Evolutionary conservation across 2,797 vertebrate genomes (phyloP).

Genomic region (Anabas testudineus): DNA sequence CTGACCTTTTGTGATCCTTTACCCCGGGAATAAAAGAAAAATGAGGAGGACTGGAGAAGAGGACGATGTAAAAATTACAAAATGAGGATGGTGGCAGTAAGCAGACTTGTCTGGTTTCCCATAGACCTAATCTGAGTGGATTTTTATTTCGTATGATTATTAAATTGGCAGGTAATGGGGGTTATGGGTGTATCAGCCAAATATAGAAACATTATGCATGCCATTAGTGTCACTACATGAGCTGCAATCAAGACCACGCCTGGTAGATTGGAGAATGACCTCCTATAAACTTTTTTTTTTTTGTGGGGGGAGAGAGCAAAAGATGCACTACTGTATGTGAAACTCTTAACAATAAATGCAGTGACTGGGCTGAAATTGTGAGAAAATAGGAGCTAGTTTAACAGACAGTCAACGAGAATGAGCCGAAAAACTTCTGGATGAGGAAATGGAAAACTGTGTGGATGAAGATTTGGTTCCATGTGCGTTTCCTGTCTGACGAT

Average conservation of each 20-base stretch:
- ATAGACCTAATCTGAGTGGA: conserved; percentile 52
- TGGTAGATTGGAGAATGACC: conserved; percentile 39
- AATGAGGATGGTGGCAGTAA: conserved; percentile 31
- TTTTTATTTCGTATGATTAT: conserved; percentile 54
- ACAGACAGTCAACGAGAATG: conserved; percentile 37
- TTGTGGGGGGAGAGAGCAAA: not conserved
- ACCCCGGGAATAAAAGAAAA: conserved; percentile 50
- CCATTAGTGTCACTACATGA: conserved; percentile 64
- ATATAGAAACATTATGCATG: conserved; percentile 74
- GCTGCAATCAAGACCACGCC: conserved; percentile 40
- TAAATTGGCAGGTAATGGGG: conserved; percentile 44
- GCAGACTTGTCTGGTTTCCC: conserved; percentile 46
- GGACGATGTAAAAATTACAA: conserved; percentile 5
- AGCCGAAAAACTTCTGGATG: conserved; percentile 22
- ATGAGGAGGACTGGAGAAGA: conserved; percentile 9
- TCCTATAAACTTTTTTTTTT: conserved; percentile 56
- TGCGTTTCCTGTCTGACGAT: conserved; percentile 28
- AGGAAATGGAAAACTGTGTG: conserved; percentile 31
- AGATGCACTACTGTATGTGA: conserved; percentile 36
- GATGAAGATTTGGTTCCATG: conserved; percentile 38
- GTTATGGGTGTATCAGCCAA: conserved; percentile 47
- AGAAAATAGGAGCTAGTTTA: conserved; percentile 40
- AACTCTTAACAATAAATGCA: conserved; percentile 42
- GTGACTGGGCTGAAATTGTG: conserved; percentile 50
- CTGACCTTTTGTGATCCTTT: conserved; percentile 54